Evolutionary conservation across 2,888 invertebrate species (phyloP).

Genomic region (Stegana nigrithorax): DNA sequence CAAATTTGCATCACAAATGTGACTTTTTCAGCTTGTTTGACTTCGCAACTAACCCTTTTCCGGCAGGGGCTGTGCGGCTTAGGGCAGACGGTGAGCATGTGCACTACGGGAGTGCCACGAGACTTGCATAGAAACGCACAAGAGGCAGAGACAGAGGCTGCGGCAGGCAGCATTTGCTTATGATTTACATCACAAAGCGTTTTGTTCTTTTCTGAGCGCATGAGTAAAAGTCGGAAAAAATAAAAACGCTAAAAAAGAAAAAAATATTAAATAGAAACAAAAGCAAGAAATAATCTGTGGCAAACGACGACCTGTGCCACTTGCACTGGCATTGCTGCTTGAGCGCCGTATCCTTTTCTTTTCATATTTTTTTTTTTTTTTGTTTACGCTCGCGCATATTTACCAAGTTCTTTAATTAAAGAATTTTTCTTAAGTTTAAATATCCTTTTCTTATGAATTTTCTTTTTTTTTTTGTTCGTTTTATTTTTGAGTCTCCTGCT

Average conservation of each 20-base stretch:
- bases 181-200: slow-evolving; percentile 55
- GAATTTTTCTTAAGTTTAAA: slow-evolving; percentile 1
- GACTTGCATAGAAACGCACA: not conserved
- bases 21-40: slow-evolving; percentile 61
- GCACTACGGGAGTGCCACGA: too few species aligned
- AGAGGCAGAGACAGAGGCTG: not conserved
- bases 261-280: not conserved
- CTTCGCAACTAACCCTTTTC: slow-evolving; percentile 55
- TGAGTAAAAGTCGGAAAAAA: not conserved
- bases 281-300: too few species aligned
- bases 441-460: not conserved
- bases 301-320: too few species aligned
- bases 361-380: not conserved
- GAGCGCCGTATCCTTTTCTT: not conserved
- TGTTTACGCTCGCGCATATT: not conserved
- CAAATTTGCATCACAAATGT: slow-evolving; percentile 58
- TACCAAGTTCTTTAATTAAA: slow-evolving; percentile 9
- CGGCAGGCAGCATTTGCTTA: slow-evolving; percentile 47
- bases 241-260: not conserved
- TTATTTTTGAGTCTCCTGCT: not conserved
- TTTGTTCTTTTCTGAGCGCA: not conserved
- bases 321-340: not conserved
- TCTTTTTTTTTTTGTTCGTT: not conserved
- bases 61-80: slow-evolving; percentile 23
- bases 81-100: too few species aligned